phyloP scores from a whole-genome alignment of 2,797 vertebrate genomes.

The Urophycis tenuis region DNA sequence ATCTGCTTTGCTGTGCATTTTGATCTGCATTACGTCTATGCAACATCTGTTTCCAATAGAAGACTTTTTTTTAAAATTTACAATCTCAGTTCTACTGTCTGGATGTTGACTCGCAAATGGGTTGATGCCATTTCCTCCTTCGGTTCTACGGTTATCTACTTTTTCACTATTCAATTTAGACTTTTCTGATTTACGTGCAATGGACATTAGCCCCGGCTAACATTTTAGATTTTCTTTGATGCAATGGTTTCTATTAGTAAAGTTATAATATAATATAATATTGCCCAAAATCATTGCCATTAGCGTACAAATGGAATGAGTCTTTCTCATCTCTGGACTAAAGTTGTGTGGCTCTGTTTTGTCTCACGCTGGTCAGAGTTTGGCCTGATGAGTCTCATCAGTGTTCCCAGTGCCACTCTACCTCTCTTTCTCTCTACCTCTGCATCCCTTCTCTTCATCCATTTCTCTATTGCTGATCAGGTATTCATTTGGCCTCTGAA shows the following conservation, averaged over 20 bases:
- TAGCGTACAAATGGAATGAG: slow-evolving; percentile 3
- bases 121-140: background rate
- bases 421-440: slow-evolving; percentile 13
- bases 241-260: background rate
- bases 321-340: slow-evolving; percentile 22
- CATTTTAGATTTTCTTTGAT: background rate
- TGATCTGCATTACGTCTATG: slow-evolving; percentile 27
- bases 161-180: no score
- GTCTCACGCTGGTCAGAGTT: background rate
- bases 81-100: background rate
- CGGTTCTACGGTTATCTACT: background rate
- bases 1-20: slow-evolving; percentile 24
- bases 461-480: background rate
- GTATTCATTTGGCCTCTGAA: background rate
- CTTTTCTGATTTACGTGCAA: background rate
- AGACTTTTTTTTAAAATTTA: background rate
- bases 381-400: slow-evolving; percentile 52
- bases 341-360: background rate
- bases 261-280: no score
- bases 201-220: background rate
- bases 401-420: slow-evolving; percentile 55
- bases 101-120: background rate
- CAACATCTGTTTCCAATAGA: slow-evolving; percentile 15
- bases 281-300: slow-evolving; percentile 10
- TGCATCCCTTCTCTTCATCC: background rate